These are phyloP conservation scores for Pheucticus melanocephalus DNA, from an alignment of 2,113 vertebrate species.

Conservation along the genomic window DNA sequence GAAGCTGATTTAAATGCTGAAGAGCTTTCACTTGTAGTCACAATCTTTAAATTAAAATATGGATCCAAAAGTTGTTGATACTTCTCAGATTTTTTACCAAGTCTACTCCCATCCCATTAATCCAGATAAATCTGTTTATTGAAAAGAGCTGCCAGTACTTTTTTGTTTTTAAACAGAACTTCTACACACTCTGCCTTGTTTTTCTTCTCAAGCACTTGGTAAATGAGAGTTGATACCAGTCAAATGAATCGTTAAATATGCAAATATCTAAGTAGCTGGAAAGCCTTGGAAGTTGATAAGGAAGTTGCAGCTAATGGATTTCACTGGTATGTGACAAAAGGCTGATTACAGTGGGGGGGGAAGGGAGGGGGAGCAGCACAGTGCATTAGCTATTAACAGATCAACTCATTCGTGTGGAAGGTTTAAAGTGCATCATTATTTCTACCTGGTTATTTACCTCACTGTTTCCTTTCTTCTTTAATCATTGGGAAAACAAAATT, in stretches of 20 bases:
- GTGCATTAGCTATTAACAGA: slow-evolving; percentile 56
- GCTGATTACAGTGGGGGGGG: not conserved
- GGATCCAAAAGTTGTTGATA: not conserved
- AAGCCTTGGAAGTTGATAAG: slow-evolving; percentile 43
- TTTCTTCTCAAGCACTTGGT: not conserved
- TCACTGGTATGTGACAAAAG: slow-evolving; percentile 72
- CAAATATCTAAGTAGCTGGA: slow-evolving; percentile 65
- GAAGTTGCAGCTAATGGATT: slow-evolving; percentile 70
- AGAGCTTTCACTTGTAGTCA: not conserved
- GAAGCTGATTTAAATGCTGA: not conserved
- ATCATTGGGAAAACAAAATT: not conserved
- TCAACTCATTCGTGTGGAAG: slow-evolving; percentile 57
- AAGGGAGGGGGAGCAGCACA: not conserved
- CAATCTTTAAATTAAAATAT: not conserved
- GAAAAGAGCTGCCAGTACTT: not conserved
- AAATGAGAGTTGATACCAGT: slow-evolving; percentile 50
- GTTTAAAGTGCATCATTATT: slow-evolving; percentile 58
- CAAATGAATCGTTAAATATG: slow-evolving; percentile 70
- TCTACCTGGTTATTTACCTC: slow-evolving; percentile 43
- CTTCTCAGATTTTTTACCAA: not conserved
- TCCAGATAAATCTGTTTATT: not conserved
- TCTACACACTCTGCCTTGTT: not conserved
- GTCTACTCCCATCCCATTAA: not conserved
- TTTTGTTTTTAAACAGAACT: not conserved
- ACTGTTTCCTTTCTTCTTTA: not conserved